Percentiles rank a stretch among this genome's conserved stretches.
phyloP scores from a whole-genome alignment of 2,113 vertebrate genomes.

The Salminus brasiliensis region DNA sequence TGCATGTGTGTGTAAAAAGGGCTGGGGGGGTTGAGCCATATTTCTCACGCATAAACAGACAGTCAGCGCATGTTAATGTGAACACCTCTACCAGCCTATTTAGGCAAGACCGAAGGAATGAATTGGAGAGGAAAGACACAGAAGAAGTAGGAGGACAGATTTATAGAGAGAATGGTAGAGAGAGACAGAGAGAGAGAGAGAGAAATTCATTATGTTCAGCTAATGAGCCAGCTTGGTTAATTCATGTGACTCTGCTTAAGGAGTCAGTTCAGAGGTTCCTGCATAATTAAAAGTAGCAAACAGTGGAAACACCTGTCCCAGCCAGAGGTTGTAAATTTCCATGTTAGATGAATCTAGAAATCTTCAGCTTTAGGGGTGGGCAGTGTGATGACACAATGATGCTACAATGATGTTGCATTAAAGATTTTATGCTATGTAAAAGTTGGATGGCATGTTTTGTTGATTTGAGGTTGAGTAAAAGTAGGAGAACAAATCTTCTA shows the following conservation, averaged over 20 bases:
- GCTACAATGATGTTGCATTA: not conserved
- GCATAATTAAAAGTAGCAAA: constrained; percentile 38
- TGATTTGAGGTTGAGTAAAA: too few relatives aligned
- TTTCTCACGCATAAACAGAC: constrained; percentile 44
- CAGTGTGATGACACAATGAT: not conserved
- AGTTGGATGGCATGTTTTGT: too few relatives aligned
- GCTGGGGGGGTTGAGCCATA: constrained; percentile 12
- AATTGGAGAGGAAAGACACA: constrained; percentile 13
- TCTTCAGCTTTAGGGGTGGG: not conserved
- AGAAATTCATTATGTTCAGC: not conserved
- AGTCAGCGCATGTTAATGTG: constrained; percentile 15
- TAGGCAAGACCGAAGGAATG: not conserved
- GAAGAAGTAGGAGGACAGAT: not conserved
- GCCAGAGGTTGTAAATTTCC: not conserved
- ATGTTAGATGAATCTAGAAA: not conserved
- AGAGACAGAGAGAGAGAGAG: constrained; percentile 23
- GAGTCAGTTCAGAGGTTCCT: constrained; percentile 38
- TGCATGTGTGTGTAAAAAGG: not conserved
- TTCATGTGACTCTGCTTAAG: constrained; percentile 39
- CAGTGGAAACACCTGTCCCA: constrained; percentile 33
- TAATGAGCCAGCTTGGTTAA: constrained; percentile 30
- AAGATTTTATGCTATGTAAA: not conserved
- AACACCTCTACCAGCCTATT: constrained; percentile 16
- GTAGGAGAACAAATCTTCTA: too few relatives aligned
- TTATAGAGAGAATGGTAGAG: constrained; percentile 1